Evolutionary conservation across 2,797 vertebrate species (phyloP).

Genomic region (Takifugu ocellatus): DNA sequence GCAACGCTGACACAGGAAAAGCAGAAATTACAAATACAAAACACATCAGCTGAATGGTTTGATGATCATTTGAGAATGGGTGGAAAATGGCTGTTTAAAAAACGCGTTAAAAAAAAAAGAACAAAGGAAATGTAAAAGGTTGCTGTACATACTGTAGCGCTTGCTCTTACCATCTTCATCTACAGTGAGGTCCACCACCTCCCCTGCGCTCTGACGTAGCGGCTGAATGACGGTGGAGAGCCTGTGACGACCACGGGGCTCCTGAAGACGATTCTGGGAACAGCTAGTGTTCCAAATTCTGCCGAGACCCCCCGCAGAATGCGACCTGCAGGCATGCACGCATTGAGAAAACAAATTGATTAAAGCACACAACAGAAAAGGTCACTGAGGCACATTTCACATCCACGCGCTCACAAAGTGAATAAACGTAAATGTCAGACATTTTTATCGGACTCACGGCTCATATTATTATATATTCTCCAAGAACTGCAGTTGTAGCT

Average conservation of each 20-base stretch:
- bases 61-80: neutral
- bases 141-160: too few species aligned
- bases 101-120: neutral
- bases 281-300: conserved; percentile 90
- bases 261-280: conserved; percentile 85
- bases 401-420: too few species aligned
- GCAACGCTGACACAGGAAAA: neutral
- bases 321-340: conserved; percentile 78
- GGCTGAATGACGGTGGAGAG: conserved; percentile 97
- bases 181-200: conserved; percentile 98
- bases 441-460: too few species aligned
- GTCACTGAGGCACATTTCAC: too few species aligned
- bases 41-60: neutral
- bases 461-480: neutral
- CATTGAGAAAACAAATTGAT: neutral
- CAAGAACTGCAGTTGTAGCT: neutral
- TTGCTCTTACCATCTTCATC: conserved; percentile 89
- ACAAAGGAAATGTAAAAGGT: neutral
- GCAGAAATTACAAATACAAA: neutral
- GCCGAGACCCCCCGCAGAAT: conserved; percentile 84
- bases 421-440: too few species aligned
- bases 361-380: neutral
- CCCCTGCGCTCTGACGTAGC: conserved; percentile 89
- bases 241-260: conserved; percentile 86
- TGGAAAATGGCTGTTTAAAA: neutral